Evolutionary conservation across 1,140 invertebrate genomes (phyloP).

Genomic region (Panagrolaimus sp.): DNA sequence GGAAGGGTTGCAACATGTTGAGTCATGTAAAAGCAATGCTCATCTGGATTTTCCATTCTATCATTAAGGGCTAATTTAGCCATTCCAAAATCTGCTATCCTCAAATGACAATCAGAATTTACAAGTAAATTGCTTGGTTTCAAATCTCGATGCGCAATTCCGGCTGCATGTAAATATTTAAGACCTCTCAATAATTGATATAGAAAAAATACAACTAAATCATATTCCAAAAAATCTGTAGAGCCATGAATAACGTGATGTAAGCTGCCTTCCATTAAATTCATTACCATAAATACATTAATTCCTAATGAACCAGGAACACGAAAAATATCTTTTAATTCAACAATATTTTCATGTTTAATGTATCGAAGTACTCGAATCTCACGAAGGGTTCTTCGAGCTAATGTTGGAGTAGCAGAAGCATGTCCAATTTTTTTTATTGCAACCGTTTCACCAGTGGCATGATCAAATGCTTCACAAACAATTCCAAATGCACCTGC

Average conservation of each 20-base stretch:
- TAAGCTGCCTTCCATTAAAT: constrained; percentile 62
- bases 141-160: constrained; percentile 62
- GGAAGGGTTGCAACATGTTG: constrained; percentile 89
- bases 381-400: constrained; percentile 61
- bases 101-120: constrained; percentile 62
- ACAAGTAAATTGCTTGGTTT: constrained; percentile 63
- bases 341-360: constrained; percentile 62
- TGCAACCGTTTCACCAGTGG: constrained; percentile 51
- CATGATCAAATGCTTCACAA: constrained; percentile 57
- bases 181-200: constrained; percentile 62
- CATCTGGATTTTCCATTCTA: constrained; percentile 28
- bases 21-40: constrained; percentile 36
- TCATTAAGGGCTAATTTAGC: constrained; percentile 32
- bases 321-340: constrained; percentile 59
- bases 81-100: constrained; percentile 63
- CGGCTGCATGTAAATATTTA: constrained; percentile 60
- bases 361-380: constrained; percentile 62
- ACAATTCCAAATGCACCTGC: constrained; percentile 62
- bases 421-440: constrained; percentile 62
- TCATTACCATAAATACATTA: constrained; percentile 62
- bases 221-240: constrained; percentile 51
- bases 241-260: constrained; percentile 61
- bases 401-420: constrained; percentile 59
- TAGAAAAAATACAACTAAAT: constrained; percentile 60
- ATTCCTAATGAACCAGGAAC: constrained; percentile 47